Evolutionary conservation across 1,140 invertebrate species (phyloP), one percentile per base, ranked within the genome.

Genomic region (Atta cephalotes): DNA sequence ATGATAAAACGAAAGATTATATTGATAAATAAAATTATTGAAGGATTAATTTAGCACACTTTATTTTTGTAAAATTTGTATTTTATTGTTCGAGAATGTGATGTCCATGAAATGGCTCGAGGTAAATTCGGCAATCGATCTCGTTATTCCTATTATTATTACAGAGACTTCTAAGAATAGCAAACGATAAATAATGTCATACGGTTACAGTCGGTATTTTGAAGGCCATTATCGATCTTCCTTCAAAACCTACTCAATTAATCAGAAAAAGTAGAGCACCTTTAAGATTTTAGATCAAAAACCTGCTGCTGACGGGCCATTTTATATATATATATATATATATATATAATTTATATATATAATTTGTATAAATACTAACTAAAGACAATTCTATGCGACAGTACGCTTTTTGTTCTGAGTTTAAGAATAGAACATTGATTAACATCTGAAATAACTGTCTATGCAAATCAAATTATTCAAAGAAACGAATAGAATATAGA

Each of bases 161-260:
- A 53, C 28, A 45, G 18, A 79, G 28, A 68, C 6, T n/a, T 10
- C 63, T 25, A 51, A 45, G 28, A 80, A 68, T 80, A 80, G 77
- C n/a, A 25, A n/a, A 0, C n/a, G 62, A 68, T 80, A 80, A 68
- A 80, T 80, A 80, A 80, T 80, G 62, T 28, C 28, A 12, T 28
- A 53, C 62, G 25, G 45, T 65, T 28, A 18, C 45, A 21, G 28
- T 53, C 58, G 62, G 0, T 68, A 68, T 80, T 80, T 80, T 68
- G 77, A 80, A 80, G 77, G 77, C 66, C 77, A 28, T 53, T 49
- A 80, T 68, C 45, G 62, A 80, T 68, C n/a, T 35, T 53, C 25
- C n/a, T 51, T 49, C 62, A 31, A n/a, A 68, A 21, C 2, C 18
- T 14, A n/a, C 10, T 51, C 28, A 18, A 79, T 65, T 66, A 79